Conservation (phyloP, 2,888 invertebrate species). For the Melinopterus prodromus region DNA sequence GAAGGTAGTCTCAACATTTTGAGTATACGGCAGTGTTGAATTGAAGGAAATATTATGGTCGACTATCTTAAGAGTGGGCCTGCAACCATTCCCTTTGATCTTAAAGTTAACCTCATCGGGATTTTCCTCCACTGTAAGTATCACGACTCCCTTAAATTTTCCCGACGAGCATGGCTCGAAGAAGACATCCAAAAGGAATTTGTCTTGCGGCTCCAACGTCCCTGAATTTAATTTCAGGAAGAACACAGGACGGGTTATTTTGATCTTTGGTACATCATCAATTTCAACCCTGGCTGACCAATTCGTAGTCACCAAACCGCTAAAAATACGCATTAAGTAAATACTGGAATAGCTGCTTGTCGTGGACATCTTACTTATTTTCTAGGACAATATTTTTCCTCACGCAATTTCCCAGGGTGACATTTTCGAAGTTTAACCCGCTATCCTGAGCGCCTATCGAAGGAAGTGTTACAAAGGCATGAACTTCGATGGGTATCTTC, state of each 20-base stretch:
- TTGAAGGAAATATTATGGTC: constrained; percentile 66
- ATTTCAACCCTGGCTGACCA: constrained; percentile 56
- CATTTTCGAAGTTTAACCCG: constrained; percentile 65
- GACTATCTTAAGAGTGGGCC: constrained; percentile 64
- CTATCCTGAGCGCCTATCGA: constrained; percentile 61
- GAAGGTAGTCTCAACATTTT: constrained; percentile 66
- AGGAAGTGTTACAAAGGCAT: constrained; percentile 68
- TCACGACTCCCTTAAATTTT: constrained; percentile 52
- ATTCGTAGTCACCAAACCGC: constrained; percentile 66
- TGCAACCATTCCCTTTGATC: constrained; percentile 65
- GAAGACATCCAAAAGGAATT: constrained; percentile 64
- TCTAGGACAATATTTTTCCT: constrained; percentile 64
- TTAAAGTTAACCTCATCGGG: constrained; percentile 61
- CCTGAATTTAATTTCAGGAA: constrained; percentile 59
- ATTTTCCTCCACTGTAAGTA: constrained; percentile 63
- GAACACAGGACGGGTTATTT: constrained; percentile 43
- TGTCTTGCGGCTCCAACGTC: constrained; percentile 62
- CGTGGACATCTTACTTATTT: constrained; percentile 64
- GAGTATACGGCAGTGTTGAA: constrained; percentile 70
- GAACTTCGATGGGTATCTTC: constrained; percentile 66
- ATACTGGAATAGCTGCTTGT: neutral
- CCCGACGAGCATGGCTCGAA: constrained; percentile 67
- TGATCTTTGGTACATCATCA: constrained; percentile 7
- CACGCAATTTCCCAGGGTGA: constrained; percentile 68
- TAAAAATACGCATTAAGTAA: constrained; percentile 47